Base-by-base conservation (phyloP, 2,888 invertebrate species). In the Poecilus cupreus region DNA sequence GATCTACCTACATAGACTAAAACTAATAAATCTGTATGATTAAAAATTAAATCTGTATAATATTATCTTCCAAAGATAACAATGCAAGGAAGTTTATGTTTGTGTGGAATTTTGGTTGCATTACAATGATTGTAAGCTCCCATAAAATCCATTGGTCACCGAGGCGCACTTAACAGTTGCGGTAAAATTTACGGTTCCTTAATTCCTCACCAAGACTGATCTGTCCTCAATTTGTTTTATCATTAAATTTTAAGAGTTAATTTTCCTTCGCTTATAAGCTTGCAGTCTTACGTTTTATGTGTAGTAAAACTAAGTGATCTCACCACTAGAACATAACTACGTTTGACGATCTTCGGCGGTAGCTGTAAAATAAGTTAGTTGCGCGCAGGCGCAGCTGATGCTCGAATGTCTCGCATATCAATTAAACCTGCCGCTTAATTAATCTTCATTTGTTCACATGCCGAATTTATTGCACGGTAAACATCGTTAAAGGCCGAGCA, bases 211-310 rank as follows among this genome's bases (percentile, higher is more conserved):
- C 57, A 43, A 20, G 22, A 46, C 70, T 64, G 68, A 79, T 79
- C 79, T 51, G 20, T 60, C 46, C 49, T 68, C 51, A 79, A 70
- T 79, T 79, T 79, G 79, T 79, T 79, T 77, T 77, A 70, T 51
- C 79, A 68, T 79, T 79, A 79, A 79, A 79, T 79, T 79, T 79
- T 79, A 79, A 79, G 79, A 70, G 79, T 79, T 68, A 79, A 70
- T 68, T 79, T 79, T 78, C 60, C 78, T 24, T 32, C 78, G 32
- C 37, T 57, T 60, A 37, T 60, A 54, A 78, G 64, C 43, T 32
- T 13, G 3, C 8, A 60, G 60, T 78, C 78, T 64, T 79, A 70
- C 24, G 49, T 79, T 79, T 79, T 68, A 79, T 68, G 49, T 49
- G 32, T 79, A 46, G 68, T 79, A 79, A 70, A 79, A 79, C 68